Evolutionary conservation across 2,888 invertebrate genomes (phyloP), one percentile per base, ranked within the genome.

Genomic region (Stegana nigrithorax): DNA sequence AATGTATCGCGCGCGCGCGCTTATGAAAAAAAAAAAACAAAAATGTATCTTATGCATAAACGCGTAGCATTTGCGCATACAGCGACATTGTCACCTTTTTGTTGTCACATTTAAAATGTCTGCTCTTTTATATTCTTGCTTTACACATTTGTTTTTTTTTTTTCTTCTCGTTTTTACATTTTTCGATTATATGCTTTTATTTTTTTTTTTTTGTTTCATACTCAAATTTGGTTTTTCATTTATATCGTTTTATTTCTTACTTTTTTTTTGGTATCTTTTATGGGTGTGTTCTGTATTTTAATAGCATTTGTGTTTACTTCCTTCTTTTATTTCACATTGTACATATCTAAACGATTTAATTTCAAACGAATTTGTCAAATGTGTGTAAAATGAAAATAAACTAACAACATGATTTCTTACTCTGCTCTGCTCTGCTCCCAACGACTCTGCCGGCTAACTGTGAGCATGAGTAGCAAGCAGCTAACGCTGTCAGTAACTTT

Each of bases 211-310:
- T 62, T 65, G 58, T 60, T 66, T 63, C n/a, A 17, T 23, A 21
- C n/a, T n/a, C n/a, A n/a, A n/a, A n/a, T n/a, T n/a, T n/a, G n/a
- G n/a, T n/a, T n/a, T n/a, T n/a, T n/a, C n/a, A n/a, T 36, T 63
- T 45, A 25, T 50, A 26, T 5, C 39, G 32, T 42, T 21, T 27
- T 2, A 7, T 44, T 53, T 17, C 25, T 70, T 51, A 29, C n/a
- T n/a, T n/a, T n/a, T n/a, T n/a, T 12, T 29, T 70, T 75, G 74
- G 73, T 75, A 53, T 29, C 6, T 73, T 78, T 75, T 76, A 77
- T 77, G 76, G 76, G 76, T 77, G 76, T 77, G 76, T 76, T 78
- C 78, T 78, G 77, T 76, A 73, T 78, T 76, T 76, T 78, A 78
- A 76, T 75, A 76, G 76, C 76, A 64, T 27, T 53, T n/a, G n/a